phyloP scores from a whole-genome alignment of 2,888 invertebrate genomes.

The Panorpa germanica region DNA sequence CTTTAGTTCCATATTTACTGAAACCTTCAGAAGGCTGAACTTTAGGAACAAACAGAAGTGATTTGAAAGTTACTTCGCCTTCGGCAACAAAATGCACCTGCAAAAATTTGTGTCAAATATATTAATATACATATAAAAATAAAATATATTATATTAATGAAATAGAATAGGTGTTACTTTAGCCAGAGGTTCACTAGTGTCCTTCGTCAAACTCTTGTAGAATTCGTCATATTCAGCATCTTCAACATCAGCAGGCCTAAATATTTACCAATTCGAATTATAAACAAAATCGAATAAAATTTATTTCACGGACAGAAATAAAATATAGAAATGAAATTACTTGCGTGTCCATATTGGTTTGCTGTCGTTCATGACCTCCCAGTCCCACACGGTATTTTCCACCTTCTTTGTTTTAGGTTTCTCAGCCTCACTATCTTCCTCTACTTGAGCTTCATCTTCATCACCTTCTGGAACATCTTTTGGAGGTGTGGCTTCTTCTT shows the following conservation, averaged over 20 bases:
- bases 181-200: conserved; percentile 61
- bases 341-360: conserved; percentile 99
- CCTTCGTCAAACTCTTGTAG: conserved; percentile 89
- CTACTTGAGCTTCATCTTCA: conserved; percentile 37
- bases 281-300: conserved; percentile 6
- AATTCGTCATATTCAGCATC: conserved; percentile 88
- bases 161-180: too few species aligned
- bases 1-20: conserved; percentile 86
- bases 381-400: conserved; percentile 95
- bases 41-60: conserved; percentile 83
- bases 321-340: conserved; percentile 20
- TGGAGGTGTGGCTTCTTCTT: conserved; percentile 33
- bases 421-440: conserved; percentile 48
- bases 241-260: conserved; percentile 55
- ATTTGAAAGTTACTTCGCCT: conserved; percentile 98
- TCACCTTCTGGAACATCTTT: conserved; percentile 24
- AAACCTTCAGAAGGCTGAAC: conserved; percentile 84
- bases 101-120: too few species aligned
- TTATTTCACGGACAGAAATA: not conserved
- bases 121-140: too few species aligned
- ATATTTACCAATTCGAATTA: too few species aligned
- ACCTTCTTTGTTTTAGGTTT: conserved; percentile 73
- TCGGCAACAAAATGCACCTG: conserved; percentile 93
- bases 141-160: too few species aligned
- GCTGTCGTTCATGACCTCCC: conserved; percentile 89